A percentile compares a stretch with the other conserved stretches of the same genome.
phyloP scores from a whole-genome alignment of 2,797 vertebrate genomes.

The Syngnathus acus region DNA sequence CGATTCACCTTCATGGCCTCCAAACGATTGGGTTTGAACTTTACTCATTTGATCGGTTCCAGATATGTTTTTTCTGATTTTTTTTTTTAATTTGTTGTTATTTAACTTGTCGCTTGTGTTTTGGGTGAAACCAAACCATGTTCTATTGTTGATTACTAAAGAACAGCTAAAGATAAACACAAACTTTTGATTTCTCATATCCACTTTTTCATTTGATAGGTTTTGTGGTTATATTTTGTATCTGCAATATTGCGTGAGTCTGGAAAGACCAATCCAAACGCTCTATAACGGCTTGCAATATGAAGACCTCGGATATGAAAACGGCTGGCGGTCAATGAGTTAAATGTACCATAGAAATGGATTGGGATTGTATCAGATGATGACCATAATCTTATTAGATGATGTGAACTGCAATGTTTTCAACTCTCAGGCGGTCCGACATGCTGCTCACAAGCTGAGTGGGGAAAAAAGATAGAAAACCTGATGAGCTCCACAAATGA shows the following conservation, averaged over 20 bases:
- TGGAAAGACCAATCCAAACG: neutral
- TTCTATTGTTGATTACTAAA: neutral
- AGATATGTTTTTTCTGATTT: no score
- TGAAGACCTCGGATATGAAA: neutral
- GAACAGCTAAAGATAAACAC: neutral
- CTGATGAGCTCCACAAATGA: constrained; percentile 2
- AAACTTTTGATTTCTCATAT: neutral
- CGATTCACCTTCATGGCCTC: no score
- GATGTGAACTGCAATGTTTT: constrained; percentile 3
- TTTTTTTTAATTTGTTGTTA: no score
- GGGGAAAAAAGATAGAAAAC: neutral
- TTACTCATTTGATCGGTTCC: no score
- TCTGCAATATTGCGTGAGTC: neutral
- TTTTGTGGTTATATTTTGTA: neutral
- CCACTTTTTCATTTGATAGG: neutral
- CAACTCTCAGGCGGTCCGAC: neutral
- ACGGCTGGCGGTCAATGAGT: neutral
- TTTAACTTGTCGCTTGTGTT: no score
- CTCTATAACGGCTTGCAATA: neutral
- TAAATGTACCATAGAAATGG: neutral
- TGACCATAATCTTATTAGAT: constrained; percentile 42
- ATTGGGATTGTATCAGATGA: neutral
- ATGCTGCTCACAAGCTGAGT: neutral
- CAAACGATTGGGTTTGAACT: no score
- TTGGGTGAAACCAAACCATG: neutral